Base-by-base conservation (phyloP, 2,113 vertebrate genomes). In the Cyphomyrus plagiostoma region DNA sequence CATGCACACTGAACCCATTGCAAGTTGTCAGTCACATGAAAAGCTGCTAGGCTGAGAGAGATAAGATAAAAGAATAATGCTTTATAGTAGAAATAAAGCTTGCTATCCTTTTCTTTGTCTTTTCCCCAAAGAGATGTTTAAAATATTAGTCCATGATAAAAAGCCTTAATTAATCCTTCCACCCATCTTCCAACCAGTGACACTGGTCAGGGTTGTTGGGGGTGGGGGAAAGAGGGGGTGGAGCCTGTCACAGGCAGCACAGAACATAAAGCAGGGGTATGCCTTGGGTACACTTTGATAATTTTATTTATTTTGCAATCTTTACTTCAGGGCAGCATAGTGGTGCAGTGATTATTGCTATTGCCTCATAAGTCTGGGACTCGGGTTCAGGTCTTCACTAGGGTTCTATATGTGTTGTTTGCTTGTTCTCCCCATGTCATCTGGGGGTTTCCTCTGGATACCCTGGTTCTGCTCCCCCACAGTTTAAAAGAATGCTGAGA, bases 131-230 rank as follows among this genome's bases (percentile, higher is more conserved):
- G 62, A 70, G 30, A 26, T 35, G 85, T 90, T 92, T 74, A 46
- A 90, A 91, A 88, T 90, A 90, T 90, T 93, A 92, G 92, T 87
- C 42, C 77, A 66, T 91, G 88, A 15, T 58, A 45, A 45, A 85
- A 83, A 84, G 91, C 93, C 92, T 95, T 94, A 94, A 95, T 95
- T 95, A 93, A 91, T 70, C 26, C 62, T 30, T 70, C 8, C 58
- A 26, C n/a, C n/a, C 62, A 70, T 70, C 62, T 30, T 70, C 62
- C 62, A 70, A 30, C 26, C 62, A 30, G n/a, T 30, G 26, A 30
- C 3, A 3, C 62, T 30, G 62, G 10, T 70, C n/a, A 70, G n/a
- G 62, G 62, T 13, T 70, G n/a, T n/a, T 10, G n/a, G 62, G 10
- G 26, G 3, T 30, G n/a, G n/a, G 3, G 52, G 17, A 52, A 66